phyloP scores from a whole-genome alignment of 2,888 invertebrate genomes.

The Timema cristinae region DNA sequence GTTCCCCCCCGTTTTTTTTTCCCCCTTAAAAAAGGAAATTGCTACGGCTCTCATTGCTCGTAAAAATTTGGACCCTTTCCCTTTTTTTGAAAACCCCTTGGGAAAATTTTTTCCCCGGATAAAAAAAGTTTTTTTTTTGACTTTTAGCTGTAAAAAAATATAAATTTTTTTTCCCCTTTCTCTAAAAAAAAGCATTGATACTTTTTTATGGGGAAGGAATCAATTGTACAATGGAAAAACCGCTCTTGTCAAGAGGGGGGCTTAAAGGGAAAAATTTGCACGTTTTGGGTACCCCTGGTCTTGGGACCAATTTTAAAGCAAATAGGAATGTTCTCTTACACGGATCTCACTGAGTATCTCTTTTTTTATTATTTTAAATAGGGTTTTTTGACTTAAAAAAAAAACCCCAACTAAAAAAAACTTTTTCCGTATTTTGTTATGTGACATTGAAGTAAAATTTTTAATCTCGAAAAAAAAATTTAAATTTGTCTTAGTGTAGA shows the following conservation, averaged over 20 bases:
- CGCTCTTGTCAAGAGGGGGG: slow-evolving; percentile 81
- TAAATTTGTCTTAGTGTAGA: no score
- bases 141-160: not conserved
- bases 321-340: slow-evolving; percentile 99
- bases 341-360: slow-evolving; percentile 70
- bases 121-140: no score
- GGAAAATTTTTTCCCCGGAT: no score
- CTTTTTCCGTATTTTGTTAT: not conserved
- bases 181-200: not conserved
- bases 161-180: not conserved
- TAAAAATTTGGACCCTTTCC: no score
- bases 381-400: no score
- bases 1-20: no score
- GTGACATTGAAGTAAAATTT: not conserved
- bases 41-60: no score
- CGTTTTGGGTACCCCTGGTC: slow-evolving; percentile 80
- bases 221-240: slow-evolving; percentile 82
- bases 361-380: not conserved
- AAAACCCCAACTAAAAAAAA: no score
- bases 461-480: no score
- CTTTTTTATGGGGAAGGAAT: slow-evolving; percentile 63
- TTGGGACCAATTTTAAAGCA: slow-evolving; percentile 96
- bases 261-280: slow-evolving; percentile 67
- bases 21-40: no score
- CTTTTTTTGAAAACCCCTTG: no score